A percentile compares a stretch with the other conserved stretches of the same genome.
Evolutionary conservation across 2,797 vertebrate genomes (phyloP).

Genomic region (Cephalopachus bancanus): DNA sequence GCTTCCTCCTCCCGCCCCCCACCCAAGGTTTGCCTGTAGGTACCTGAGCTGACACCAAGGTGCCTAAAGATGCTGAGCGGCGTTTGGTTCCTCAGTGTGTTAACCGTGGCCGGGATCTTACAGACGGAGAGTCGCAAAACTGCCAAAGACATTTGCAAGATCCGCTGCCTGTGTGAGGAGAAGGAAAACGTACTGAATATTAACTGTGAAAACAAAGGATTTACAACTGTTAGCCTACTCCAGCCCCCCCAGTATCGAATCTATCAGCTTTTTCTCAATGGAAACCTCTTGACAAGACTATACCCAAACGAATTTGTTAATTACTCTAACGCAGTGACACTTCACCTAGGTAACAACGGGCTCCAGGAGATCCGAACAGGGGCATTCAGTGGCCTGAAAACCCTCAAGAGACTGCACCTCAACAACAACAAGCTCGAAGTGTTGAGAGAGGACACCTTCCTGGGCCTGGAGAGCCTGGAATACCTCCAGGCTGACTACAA

Average conservation of each 20-base stretch:
- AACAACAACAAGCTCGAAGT: conserved; percentile 99
- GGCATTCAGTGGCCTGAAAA: conserved; percentile 95
- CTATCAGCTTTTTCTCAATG: conserved; percentile 97
- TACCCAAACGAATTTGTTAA: conserved; percentile 96
- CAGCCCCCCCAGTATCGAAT: conserved; percentile 96
- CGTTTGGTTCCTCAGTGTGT: conserved; percentile 96
- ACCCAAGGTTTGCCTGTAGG: conserved; percentile 89
- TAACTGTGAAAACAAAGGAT: conserved; percentile 99
- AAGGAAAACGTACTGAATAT: conserved; percentile 97
- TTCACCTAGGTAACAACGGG: conserved; percentile 98
- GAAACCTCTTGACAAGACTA: conserved; percentile 96
- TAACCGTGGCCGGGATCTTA: conserved; percentile 95
- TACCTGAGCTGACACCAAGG: conserved; percentile 88
- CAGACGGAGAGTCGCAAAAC: conserved; percentile 97
- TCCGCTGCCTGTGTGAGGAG: conserved; percentile 97
- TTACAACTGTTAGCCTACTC: conserved; percentile 95
- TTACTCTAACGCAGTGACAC: conserved; percentile 97
- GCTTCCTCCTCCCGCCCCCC: conserved; percentile 72
- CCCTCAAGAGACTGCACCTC: conserved; percentile 96
- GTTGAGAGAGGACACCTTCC: conserved; percentile 96
- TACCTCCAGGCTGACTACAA: conserved; percentile 99
- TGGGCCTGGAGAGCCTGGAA: conserved; percentile 97
- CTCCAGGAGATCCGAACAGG: conserved; percentile 96
- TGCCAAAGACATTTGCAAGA: conserved; percentile 99
- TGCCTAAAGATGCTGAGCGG: conserved; percentile 98